Base-by-base conservation (phyloP, 2,113 vertebrate genomes). In the Menidia beryllina region DNA sequence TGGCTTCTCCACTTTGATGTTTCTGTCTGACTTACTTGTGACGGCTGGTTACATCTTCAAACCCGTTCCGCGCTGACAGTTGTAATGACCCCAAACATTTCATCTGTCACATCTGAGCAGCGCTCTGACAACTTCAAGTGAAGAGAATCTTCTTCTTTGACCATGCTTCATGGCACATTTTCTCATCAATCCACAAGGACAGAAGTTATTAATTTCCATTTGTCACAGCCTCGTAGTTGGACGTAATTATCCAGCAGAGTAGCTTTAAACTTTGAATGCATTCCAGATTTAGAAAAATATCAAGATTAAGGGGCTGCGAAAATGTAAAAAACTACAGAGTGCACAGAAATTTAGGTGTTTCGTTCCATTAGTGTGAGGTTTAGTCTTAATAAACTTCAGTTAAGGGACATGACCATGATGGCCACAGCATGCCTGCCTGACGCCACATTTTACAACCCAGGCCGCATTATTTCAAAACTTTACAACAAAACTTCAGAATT, bases 41-140 rank as follows among this genome's bases (percentile, higher is more conserved):
- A 86, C 67, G 75, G 79, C 82, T 88, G 85, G 86, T 88, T 91
- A 92, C 84, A 89, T 87, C 88, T 90, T 92, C 86, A 90, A 90
- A 84, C 63, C 69, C 65, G 49, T 78, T 84, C 75, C 54, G 81
- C 64, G 60, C 54, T 77, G 85, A 85, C 83, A 85, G 82, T 83
- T 79, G 77, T 91, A 88, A 85, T 91, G 89, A 91, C 83, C 88
- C 84, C 85, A 83, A 88, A 89, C 86, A 86, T 88, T 88, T 89
- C 86, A 88, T 88, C 77, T 83, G 82, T 89, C 84, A 84, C 77
- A 76, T 86, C 79, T 77, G 76, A 85, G 64, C 67, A 30, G 72
- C 14, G 17, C 58, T 65, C 49, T 78, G 78, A 76, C 69, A 82
- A 62, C 74, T 79, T 57, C 61, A 6, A 54, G 56, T 65, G 68